These are phyloP conservation scores for Pachyrhynchus sulphureomaculatus DNA, from an alignment of 1,140 invertebrate genomes.

Conservation along the genomic window DNA sequence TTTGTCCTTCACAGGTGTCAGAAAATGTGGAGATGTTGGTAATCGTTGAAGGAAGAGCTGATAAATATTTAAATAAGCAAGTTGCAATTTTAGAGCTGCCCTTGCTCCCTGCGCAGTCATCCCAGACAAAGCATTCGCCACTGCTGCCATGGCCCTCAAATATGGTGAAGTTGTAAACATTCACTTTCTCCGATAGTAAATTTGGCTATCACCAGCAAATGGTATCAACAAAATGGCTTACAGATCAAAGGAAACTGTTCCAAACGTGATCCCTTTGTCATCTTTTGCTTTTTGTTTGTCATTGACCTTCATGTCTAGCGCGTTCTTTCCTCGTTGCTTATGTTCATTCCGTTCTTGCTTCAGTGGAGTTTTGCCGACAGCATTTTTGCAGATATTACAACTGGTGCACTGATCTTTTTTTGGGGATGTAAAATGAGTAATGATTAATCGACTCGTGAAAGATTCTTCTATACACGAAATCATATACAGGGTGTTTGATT, in stretches of 20 bases:
- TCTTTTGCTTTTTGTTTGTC: too few species aligned
- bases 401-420: background rate
- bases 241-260: background rate
- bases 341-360: too few species aligned
- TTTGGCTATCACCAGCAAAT: background rate
- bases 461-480: conserved; percentile 7
- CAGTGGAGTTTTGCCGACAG: background rate
- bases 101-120: background rate
- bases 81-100: background rate
- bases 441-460: background rate
- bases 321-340: too few species aligned
- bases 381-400: background rate
- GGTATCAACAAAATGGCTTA: background rate
- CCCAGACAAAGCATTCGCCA: conserved; percentile 8
- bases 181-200: background rate
- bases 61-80: conserved; percentile 6
- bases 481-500: background rate
- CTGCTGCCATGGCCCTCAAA: background rate
- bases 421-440: background rate
- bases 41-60: too few species aligned
- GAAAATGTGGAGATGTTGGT: too few species aligned
- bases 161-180: conserved; percentile 1
- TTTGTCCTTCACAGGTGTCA: too few species aligned
- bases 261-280: background rate
- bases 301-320: too few species aligned